A percentile compares a stretch with the other conserved stretches of the same genome.
These are phyloP conservation scores for cattle (Bos taurus) DNA, from an alignment of 2,113 vertebrate species.

Conservation along the genomic window DNA sequence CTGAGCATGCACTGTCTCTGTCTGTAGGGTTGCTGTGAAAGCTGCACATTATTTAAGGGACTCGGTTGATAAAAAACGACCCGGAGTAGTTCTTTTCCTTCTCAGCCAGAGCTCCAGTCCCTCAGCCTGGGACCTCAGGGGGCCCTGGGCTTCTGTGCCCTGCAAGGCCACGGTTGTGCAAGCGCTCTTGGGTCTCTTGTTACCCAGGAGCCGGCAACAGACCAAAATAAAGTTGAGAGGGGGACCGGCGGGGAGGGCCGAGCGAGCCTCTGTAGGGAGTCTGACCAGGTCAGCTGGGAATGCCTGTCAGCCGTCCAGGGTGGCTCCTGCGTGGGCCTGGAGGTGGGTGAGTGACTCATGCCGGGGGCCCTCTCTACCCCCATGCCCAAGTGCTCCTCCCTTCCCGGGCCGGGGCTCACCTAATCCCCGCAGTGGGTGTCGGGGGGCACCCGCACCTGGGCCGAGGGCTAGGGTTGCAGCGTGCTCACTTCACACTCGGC, in stretches of 20 bases:
- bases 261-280: constrained; percentile 71
- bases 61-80: background rate
- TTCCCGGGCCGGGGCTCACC: constrained; percentile 75
- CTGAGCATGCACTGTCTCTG: background rate
- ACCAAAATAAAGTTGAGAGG: constrained; percentile 64
- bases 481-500: constrained; percentile 75
- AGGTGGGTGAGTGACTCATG: constrained; percentile 78
- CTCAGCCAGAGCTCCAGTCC: background rate
- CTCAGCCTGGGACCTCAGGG: constrained; percentile 46
- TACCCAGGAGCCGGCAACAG: constrained; percentile 75
- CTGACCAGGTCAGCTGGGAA: constrained; percentile 86
- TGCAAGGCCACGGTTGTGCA: constrained; percentile 55
- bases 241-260: background rate
- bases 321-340: constrained; percentile 75
- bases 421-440: constrained; percentile 84
- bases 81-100: background rate
- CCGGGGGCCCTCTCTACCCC: constrained; percentile 73
- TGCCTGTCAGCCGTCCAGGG: constrained; percentile 83
- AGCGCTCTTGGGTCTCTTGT: constrained; percentile 70
- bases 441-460: constrained; percentile 77
- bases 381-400: constrained; percentile 69
- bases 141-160: constrained; percentile 47
- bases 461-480: constrained; percentile 82
- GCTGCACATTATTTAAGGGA: background rate
- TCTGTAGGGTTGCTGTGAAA: background rate